Percentiles rank a stretch among this genome's conserved stretches.
Evolutionary conservation across 1,140 invertebrate genomes (phyloP).

Genomic region (Halictus rubicundus): DNA sequence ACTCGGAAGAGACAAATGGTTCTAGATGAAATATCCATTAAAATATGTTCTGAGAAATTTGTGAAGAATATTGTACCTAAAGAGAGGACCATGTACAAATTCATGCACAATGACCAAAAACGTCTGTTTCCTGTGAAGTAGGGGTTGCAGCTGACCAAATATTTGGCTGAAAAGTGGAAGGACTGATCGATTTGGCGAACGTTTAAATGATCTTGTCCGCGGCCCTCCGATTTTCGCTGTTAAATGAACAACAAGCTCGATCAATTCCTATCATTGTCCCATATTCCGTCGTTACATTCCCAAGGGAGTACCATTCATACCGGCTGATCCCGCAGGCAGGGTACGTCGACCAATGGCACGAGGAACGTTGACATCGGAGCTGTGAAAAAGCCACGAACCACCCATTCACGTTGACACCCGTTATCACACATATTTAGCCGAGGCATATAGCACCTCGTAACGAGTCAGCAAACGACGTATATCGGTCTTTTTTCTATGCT

Average conservation of each 20-base stretch:
- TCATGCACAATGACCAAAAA: no score
- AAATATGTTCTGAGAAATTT: no score
- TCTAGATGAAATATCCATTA: no score
- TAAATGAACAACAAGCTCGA: neutral
- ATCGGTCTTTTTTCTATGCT: neutral
- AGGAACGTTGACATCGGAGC: constrained; percentile 42
- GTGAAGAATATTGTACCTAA: no score
- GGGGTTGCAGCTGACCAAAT: no score
- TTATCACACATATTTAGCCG: constrained; percentile 49
- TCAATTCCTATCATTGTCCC: neutral
- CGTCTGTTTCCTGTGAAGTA: no score
- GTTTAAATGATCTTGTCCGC: no score
- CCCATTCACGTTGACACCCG: constrained; percentile 43
- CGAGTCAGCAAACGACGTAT: constrained; percentile 3
- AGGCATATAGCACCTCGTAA: constrained; percentile 15
- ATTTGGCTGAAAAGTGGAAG: no score
- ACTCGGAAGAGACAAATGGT: no score
- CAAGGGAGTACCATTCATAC: constrained; percentile 41
- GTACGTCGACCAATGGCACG: constrained; percentile 16
- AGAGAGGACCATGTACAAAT: no score
- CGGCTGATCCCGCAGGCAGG: constrained; percentile 33
- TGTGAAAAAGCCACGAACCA: constrained; percentile 47
- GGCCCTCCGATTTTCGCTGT: no score
- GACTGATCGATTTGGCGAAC: no score
- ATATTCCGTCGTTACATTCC: constrained; percentile 7